phyloP scores from a whole-genome alignment of 2,113 vertebrate species.

The Mesoclemmys tuberculata region DNA sequence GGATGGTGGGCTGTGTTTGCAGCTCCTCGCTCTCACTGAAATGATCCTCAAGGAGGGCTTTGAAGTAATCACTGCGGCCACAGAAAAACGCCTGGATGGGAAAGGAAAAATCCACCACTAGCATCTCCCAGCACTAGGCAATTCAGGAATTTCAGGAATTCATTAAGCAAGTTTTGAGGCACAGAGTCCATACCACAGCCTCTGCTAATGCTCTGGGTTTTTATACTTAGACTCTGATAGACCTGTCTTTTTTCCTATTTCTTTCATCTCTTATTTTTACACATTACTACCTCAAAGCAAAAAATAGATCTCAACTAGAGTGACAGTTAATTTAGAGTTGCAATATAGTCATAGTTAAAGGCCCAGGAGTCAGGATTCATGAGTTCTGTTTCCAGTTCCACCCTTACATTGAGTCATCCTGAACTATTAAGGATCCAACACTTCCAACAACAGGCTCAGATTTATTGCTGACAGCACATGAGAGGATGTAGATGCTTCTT shows the following conservation, averaged over 20 bases:
- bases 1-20: conserved; percentile 87
- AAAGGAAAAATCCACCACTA: background rate
- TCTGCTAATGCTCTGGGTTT: background rate
- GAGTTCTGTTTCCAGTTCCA: conserved; percentile 3
- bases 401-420: background rate
- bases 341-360: background rate
- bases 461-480: background rate
- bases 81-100: conserved; percentile 92
- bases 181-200: background rate
- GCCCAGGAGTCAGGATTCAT: background rate
- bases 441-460: background rate
- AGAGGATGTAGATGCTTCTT: background rate
- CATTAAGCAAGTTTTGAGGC: background rate
- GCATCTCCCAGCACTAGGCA: background rate
- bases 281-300: background rate
- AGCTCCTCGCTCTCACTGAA: conserved; percentile 91
- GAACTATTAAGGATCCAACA: background rate
- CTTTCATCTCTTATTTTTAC: background rate
- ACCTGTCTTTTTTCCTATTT: background rate
- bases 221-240: background rate
- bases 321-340: background rate
- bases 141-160: background rate
- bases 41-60: conserved; percentile 93
- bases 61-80: conserved; percentile 97
- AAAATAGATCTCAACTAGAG: background rate